Percentiles rank a stretch among this genome's conserved stretches.
Evolutionary conservation across 1,140 invertebrate genomes (phyloP).

Genomic region (Halyomorpha halys): DNA sequence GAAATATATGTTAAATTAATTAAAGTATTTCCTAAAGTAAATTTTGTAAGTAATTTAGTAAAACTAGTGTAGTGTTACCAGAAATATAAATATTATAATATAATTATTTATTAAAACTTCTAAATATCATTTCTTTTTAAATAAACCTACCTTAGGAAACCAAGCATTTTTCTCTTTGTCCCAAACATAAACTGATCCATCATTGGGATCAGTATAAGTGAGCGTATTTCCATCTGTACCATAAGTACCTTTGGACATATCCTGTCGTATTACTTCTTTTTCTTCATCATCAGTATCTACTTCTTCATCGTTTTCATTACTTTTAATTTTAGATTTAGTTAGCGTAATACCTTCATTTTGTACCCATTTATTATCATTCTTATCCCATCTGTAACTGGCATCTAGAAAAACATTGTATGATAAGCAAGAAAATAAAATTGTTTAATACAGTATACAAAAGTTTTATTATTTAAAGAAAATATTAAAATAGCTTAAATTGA

Average conservation of each 20-base stretch:
- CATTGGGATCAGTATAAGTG: conserved; percentile 68
- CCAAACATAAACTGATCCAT: conserved; percentile 86
- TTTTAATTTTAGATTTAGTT: conserved; percentile 31
- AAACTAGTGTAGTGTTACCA: no score
- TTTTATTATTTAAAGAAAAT: background rate
- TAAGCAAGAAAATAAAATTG: background rate
- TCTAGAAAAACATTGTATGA: conserved; percentile 28
- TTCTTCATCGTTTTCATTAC: conserved; percentile 35
- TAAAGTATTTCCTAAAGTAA: no score
- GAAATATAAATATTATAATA: no score
- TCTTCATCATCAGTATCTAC: conserved; percentile 33
- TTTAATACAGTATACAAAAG: background rate
- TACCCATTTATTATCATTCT: conserved; percentile 48
- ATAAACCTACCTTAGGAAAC: conserved; percentile 79
- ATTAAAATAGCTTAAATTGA: no score
- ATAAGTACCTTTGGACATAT: conserved; percentile 42
- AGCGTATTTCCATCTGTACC: conserved; percentile 66
- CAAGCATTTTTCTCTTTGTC: conserved; percentile 81
- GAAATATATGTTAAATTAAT: no score
- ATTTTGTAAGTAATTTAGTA: no score
- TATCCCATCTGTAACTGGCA: conserved; percentile 34
- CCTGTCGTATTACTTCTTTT: conserved; percentile 35
- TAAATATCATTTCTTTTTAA: no score
- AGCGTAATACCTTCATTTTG: conserved; percentile 34
- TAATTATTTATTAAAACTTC: no score